phyloP scores from a whole-genome alignment of 2,797 vertebrate species.

The Lithobates sylvaticus region DNA sequence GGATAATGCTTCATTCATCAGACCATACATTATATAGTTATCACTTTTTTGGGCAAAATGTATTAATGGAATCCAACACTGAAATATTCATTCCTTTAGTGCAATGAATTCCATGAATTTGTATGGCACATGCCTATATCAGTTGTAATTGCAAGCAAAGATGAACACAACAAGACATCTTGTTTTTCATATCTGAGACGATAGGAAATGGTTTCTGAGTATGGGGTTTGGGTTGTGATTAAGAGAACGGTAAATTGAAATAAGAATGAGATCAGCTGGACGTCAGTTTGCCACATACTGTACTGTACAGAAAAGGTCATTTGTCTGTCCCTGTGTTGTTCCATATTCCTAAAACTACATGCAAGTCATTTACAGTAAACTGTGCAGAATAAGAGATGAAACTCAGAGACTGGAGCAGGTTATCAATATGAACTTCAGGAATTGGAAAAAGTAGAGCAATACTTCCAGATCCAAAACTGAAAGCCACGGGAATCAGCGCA shows the following conservation, averaged over 20 bases:
- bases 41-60: too few species aligned
- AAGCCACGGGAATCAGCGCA: not conserved
- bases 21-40: too few species aligned
- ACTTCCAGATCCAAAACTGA: not conserved
- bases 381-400: not conserved
- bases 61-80: not conserved
- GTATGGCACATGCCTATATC: conserved; percentile 39
- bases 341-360: conserved; percentile 8
- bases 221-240: conserved; percentile 55
- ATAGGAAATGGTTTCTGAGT: conserved; percentile 36
- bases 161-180: conserved; percentile 37
- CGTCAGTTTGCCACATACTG: conserved; percentile 55
- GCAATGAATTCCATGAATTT: not conserved
- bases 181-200: conserved; percentile 52
- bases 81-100: not conserved
- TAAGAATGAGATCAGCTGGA: conserved; percentile 55
- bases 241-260: conserved; percentile 59
- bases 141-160: conserved; percentile 28
- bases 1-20: too few species aligned
- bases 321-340: conserved; percentile 13
- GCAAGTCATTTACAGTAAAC: conserved; percentile 18
- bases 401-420: not conserved
- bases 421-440: not conserved
- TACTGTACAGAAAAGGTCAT: conserved; percentile 55
- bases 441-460: not conserved